Base-by-base conservation (phyloP, 2,113 vertebrate genomes). In the Enhydra lutris region DNA sequence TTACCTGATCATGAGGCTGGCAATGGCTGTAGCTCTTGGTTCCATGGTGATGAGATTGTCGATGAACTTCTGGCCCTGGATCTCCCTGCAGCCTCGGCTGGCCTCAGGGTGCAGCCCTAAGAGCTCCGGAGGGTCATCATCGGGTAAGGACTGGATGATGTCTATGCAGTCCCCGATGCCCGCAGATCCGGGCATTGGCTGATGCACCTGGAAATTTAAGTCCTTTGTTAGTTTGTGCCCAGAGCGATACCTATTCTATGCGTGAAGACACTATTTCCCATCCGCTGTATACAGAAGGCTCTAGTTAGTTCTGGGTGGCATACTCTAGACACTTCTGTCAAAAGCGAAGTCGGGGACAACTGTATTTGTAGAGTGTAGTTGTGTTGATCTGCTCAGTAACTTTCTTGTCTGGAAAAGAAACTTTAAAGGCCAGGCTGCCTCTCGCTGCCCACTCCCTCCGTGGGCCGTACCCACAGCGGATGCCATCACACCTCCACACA, bases 91-190 rank as follows among this genome's bases (percentile, higher is more conserved):
- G 36, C 69, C 69, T 76, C 76, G 79, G 50, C 93, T 92, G 73
- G 98, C 98, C 52, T 96, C 94, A 0, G 95, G 95, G 83, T 98
- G 98, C 91, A 98, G 92, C 24, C 98, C 98, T 55, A 98, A 93
- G 31, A 98, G 63, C 86, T 98, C 98, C 0, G 98, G 97, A 29
- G 97, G 65, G 67, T 98, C 98, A 0, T 92, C 92, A 0, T 98
- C 98, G 1, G 98, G 98, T 7, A 98, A 92, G 20, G 98, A 94
- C 52, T 97, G 97, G 85, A 98, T 88, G 2, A 98, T 67, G 17
- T 17, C 3, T n/a, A 97, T 88, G 91, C 85, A 98, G 6, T 98
- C 97, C 67, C 81, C 12, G 29, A 98, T 50, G 36, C 91, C 96
- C 9, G 89, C 83, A 6, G 65, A 76, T n/a, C 39, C 79, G 9